These are phyloP conservation scores for Zoanthus gigantus DNA, from an alignment of 92 coral and sea anemone species.

Conservation along the genomic window DNA sequence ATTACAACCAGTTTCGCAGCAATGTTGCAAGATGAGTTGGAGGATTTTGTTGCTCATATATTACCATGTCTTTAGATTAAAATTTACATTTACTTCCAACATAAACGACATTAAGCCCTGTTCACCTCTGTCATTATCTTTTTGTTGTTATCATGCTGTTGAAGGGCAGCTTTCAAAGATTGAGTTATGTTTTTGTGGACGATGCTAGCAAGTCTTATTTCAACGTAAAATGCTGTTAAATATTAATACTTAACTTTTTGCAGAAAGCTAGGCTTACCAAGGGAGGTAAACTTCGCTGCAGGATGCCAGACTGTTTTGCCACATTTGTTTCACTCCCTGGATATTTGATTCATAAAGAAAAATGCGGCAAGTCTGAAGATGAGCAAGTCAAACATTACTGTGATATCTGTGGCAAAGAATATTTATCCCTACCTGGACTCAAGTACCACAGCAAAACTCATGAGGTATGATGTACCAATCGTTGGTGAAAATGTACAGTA, in stretches of 20 bases:
- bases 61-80: too few species aligned
- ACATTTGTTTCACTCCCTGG: conserved; percentile 14
- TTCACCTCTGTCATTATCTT: too few species aligned
- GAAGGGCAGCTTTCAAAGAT: too few species aligned
- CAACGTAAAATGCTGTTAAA: too few species aligned
- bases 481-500: background rate
- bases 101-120: too few species aligned
- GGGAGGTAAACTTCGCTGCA: conserved; percentile 18
- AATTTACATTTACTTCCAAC: too few species aligned
- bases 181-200: too few species aligned
- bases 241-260: background rate
- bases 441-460: conserved; percentile 19
- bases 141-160: too few species aligned
- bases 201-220: too few species aligned
- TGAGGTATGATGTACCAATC: background rate
- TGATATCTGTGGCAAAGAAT: conserved; percentile 31
- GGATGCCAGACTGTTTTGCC: conserved; percentile 2
- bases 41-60: too few species aligned
- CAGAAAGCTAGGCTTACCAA: background rate
- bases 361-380: conserved; percentile 24
- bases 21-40: too few species aligned
- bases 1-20: too few species aligned
- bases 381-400: conserved; percentile 13
- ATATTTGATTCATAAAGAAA: conserved; percentile 9
- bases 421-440: conserved; percentile 17